Conservation (phyloP, 2,113 vertebrate genomes). For the Paracanthobrama guichenoti region DNA sequence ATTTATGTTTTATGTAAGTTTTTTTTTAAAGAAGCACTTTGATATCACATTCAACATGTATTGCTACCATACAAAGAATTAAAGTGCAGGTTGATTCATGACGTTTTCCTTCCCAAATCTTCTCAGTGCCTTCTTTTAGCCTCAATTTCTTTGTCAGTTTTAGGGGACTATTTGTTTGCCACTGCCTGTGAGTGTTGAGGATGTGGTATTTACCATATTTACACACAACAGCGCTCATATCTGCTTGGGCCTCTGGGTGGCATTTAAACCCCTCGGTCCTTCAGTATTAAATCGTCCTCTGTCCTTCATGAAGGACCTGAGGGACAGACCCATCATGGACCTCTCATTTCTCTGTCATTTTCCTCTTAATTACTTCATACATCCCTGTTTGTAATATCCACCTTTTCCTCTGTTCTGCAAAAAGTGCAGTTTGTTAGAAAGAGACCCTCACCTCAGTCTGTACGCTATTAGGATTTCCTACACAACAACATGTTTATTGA, state of each 20-base stretch:
- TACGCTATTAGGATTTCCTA: not conserved
- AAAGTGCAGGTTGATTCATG: not conserved
- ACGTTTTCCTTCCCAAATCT: not conserved
- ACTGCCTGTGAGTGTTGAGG: not conserved
- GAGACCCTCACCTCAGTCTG: not conserved
- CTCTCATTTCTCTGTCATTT: slow-evolving; percentile 46
- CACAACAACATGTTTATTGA: not conserved
- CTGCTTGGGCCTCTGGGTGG: slow-evolving; percentile 35
- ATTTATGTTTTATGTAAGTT: too few relatives aligned
- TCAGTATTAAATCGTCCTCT: slow-evolving; percentile 39
- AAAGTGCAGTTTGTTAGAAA: not conserved
- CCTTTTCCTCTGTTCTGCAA: slow-evolving; percentile 7
- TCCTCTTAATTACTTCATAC: slow-evolving; percentile 35
- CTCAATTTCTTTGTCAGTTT: not conserved
- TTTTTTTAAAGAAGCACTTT: not conserved
- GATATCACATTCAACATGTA: not conserved
- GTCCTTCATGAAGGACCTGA: slow-evolving; percentile 30
- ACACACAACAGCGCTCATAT: slow-evolving; percentile 29
- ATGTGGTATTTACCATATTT: slow-evolving; percentile 46
- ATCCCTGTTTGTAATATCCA: slow-evolving; percentile 26
- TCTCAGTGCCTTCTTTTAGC: not conserved
- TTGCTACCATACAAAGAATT: not conserved
- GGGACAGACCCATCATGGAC: slow-evolving; percentile 24
- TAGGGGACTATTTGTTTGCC: slow-evolving; percentile 32
- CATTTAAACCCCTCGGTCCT: slow-evolving; percentile 40